These are phyloP conservation scores for Sceloporus tristichus DNA, from an alignment of 2,113 vertebrate species.

Conservation along the genomic window DNA sequence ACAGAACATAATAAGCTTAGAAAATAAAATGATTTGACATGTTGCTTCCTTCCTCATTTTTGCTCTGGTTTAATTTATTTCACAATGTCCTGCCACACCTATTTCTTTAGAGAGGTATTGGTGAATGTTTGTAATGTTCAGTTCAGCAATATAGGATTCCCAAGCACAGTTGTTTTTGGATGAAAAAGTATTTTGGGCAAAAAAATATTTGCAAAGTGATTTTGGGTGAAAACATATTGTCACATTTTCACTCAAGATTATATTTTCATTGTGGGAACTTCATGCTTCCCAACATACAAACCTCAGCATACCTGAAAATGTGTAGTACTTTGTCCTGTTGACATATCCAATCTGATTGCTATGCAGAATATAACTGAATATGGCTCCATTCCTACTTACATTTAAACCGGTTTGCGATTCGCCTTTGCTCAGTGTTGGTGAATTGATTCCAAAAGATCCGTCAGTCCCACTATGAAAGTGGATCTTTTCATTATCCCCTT, in stretches of 20 bases:
- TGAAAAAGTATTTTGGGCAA: background rate
- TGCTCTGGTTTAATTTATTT: constrained; percentile 63
- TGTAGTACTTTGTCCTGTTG: background rate
- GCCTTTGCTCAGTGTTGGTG: too few species aligned
- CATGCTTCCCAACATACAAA: background rate
- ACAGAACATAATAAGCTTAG: constrained; percentile 68
- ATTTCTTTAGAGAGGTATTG: constrained; percentile 33
- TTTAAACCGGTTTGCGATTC: too few species aligned
- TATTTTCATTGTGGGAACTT: background rate
- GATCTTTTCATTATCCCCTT: too few species aligned
- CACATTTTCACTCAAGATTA: background rate
- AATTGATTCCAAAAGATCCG: too few species aligned
- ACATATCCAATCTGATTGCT: background rate
- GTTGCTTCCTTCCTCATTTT: constrained; percentile 82
- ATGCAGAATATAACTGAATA: background rate
- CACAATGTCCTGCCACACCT: constrained; percentile 65
- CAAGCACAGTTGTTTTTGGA: background rate
- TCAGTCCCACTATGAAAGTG: too few species aligned
- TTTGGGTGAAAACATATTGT: background rate
- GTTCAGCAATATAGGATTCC: constrained; percentile 13
- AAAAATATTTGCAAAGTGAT: background rate
- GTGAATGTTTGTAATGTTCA: background rate
- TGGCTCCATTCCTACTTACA: background rate
- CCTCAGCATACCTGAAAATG: background rate
- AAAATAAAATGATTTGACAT: constrained; percentile 76